Evolutionary conservation across 2,797 vertebrate genomes (phyloP), one percentile per base, ranked within the genome.

Genomic region (Tarsius wallacei): DNA sequence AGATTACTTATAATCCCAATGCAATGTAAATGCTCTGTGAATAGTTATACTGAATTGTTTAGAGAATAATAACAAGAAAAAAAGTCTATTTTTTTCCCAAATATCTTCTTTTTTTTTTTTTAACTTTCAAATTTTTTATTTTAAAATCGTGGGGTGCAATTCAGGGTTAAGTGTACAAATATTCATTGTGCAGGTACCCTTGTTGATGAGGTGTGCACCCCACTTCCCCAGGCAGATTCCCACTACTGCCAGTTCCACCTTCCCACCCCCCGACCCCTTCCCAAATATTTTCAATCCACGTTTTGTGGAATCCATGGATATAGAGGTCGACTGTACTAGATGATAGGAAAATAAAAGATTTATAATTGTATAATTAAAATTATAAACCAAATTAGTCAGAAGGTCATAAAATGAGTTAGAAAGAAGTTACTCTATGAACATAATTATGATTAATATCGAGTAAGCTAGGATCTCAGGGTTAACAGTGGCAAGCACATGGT

Each of bases 351-450:
- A 85, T 81, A 77, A 33, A 83, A 87, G 57, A 59, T 31, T 53
- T 61, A 63, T 53, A 83, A 83, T 31, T n/a, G 7, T 5, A 22
- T 59, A 78, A 66, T 82, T 81, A 73, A 96, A 90, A 74, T 81
- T 81, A 70, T 36, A 14, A 86, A 74, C n/a, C 33, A 70, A 94
- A 71, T 94, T 90, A 90, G 51, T 93, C 17, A 90, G 47, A 87
- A 9, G 33, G 16, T 28, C 73, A 93, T 84, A 70, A 80, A 80
- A 87, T 91, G 70, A 70, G 15, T 21, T 78, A 28, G 84, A 92
- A 93, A 90, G 47, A 71, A 93, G 59, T 80, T 84, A 51, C 11
- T 90, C 31, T 85, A 59, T 93, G 63, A 89, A 73, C 82, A 42
- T 42, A 42, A 42, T 68, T 57, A 78, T 31, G 31, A 84, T 84